phyloP scores from a whole-genome alignment of 2,888 invertebrate genomes.

The Drosophila anomelani region DNA sequence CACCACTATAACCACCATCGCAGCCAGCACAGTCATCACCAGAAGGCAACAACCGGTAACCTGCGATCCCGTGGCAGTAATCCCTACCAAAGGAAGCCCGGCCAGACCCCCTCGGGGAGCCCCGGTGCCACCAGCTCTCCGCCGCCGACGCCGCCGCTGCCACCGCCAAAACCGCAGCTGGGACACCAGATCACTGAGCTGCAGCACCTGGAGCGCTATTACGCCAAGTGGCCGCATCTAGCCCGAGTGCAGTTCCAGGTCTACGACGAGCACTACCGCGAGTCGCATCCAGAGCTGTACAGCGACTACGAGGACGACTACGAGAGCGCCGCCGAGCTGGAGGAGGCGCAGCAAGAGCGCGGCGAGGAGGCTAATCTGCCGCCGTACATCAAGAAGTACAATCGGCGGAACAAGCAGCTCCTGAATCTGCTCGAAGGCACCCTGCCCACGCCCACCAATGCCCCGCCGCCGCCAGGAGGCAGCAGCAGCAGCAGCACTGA shows the following conservation, averaged over 20 bases:
- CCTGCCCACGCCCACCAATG: constrained; percentile 53
- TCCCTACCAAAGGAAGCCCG: constrained; percentile 31
- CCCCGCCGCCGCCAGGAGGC: not conserved
- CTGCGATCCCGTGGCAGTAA: constrained; percentile 12
- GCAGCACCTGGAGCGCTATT: constrained; percentile 81
- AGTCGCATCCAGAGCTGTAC: constrained; percentile 71
- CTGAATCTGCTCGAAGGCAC: constrained; percentile 83
- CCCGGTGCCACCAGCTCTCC: constrained; percentile 11
- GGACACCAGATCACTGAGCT: constrained; percentile 82
- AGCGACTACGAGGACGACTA: constrained; percentile 76
- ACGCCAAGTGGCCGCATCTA: constrained; percentile 84
- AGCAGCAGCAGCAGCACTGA: constrained; percentile 1
- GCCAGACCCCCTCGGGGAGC: not conserved
- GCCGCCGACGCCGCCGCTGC: constrained; percentile 56
- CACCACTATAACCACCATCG: constrained; percentile 11
- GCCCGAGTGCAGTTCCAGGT: constrained; percentile 82
- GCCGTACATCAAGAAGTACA: constrained; percentile 84
- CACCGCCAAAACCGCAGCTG: constrained; percentile 65
- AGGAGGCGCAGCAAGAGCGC: constrained; percentile 67
- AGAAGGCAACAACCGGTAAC: not conserved
- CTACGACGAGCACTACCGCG: constrained; percentile 78
- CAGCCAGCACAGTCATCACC: constrained; percentile 10
- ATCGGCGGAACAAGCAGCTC: constrained; percentile 83
- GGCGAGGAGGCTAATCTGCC: constrained; percentile 81
- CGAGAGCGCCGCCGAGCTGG: constrained; percentile 67